phyloP scores from a whole-genome alignment of 1,140 invertebrate species.

The Zaprionus lachaisei region DNA sequence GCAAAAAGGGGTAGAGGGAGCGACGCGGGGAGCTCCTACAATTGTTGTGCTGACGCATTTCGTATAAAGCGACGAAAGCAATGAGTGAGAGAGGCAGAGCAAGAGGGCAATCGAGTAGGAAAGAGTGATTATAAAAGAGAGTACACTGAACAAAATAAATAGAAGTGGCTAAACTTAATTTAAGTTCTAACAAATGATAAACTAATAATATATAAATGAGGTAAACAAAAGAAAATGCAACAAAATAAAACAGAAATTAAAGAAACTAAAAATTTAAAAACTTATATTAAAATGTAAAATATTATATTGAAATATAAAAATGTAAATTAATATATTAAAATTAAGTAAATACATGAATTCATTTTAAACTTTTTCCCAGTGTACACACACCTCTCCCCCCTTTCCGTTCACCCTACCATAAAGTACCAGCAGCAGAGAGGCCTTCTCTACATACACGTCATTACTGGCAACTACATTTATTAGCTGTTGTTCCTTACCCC shows the following conservation, averaged over 20 bases:
- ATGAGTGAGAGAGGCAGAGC: background rate
- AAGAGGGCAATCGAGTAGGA: background rate
- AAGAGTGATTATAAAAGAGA: background rate
- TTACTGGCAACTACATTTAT: constrained; percentile 69
- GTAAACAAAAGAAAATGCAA: background rate
- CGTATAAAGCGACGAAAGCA: constrained; percentile 37
- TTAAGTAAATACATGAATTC: no score
- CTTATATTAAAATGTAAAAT: no score
- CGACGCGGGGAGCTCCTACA: constrained; percentile 32
- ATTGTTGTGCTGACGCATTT: constrained; percentile 73
- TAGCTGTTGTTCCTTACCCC: constrained; percentile 50
- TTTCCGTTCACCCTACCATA: constrained; percentile 1
- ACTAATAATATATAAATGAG: background rate
- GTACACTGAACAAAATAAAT: background rate
- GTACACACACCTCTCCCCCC: background rate
- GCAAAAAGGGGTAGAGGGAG: background rate
- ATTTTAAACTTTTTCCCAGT: background rate
- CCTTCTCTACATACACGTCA: constrained; percentile 22
- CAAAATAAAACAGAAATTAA: no score
- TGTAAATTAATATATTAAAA: no score
- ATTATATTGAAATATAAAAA: no score
- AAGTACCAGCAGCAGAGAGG: constrained; percentile 12
- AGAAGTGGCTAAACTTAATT: background rate
- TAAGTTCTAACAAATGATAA: background rate
- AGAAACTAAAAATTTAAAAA: no score